Evolutionary conservation across 2,888 invertebrate genomes (phyloP), one percentile per base, ranked within the genome.

Genomic region (Rhyacophila evoluta): DNA sequence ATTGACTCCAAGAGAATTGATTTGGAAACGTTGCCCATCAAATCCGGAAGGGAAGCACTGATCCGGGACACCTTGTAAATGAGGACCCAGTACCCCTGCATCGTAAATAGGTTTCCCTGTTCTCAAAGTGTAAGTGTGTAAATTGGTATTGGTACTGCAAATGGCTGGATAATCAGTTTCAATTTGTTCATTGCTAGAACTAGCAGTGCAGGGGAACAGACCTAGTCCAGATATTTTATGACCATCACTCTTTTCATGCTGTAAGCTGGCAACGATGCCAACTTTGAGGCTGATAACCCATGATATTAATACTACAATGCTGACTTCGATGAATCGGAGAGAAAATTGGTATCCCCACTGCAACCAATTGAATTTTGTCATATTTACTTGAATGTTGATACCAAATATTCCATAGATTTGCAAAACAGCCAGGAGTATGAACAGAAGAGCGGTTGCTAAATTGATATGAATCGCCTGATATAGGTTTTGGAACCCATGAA

Each of bases 341-440:
- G 95, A 94, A 84, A 96, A 94, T 85, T 97, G 96, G 88, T 95
- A 97, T 19, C 95, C 94, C 96, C 97, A 97, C 90, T 97, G 94
- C 2, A 97, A 90, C 98, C 98, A 98, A 81, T 94, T 93, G 84
- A 93, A 92, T 84, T 94, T 93, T 0, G 91, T 91, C 87, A 92
- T 91, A 77, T 88, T 90, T 19, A 90, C 90, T 84, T 89, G 89
- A 33, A 82, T 81, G 82, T 88, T 89, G 73, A 90, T 89, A 4
- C 88, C 88, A 76, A 90, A 87, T 72, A 89, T 89, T 1, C 95
- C 96, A 85, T 96, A 97, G 27, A 97, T 92, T 85, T 97, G 97
- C 28, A 97, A 91, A 11, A 93, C 93, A 0, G 96, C 96, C 89
- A 96, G 91, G 27, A 97, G 87, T 11, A 97, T 92, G 85, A 97